phyloP scores from a whole-genome alignment of 2,797 vertebrate species.

The Macroramphosus scolopax region DNA sequence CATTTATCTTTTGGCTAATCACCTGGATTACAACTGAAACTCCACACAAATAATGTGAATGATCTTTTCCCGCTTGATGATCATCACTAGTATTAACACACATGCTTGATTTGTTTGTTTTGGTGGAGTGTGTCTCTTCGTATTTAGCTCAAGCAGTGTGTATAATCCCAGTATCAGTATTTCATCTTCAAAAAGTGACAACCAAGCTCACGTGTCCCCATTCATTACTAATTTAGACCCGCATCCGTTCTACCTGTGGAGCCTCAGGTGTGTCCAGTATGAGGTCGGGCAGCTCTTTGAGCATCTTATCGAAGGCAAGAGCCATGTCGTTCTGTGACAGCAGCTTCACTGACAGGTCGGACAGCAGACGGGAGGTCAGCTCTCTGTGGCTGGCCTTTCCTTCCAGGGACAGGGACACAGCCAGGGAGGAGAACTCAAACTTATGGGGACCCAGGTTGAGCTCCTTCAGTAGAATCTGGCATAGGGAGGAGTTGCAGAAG shows the following conservation, averaged over 20 bases:
- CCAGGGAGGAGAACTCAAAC: constrained; percentile 82
- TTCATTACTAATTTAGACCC: neutral
- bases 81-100: too few relatives aligned
- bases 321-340: constrained; percentile 80
- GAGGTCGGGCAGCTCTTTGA: constrained; percentile 85
- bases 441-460: constrained; percentile 82
- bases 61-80: too few relatives aligned
- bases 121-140: too few relatives aligned
- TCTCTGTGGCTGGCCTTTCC: constrained; percentile 89
- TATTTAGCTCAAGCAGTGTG: too few relatives aligned
- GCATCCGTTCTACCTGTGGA: constrained; percentile 76
- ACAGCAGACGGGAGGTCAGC: constrained; percentile 86
- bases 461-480: constrained; percentile 81
- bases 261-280: constrained; percentile 89
- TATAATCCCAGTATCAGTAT: too few relatives aligned
- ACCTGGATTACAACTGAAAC: too few relatives aligned
- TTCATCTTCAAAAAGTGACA: too few relatives aligned
- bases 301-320: constrained; percentile 82
- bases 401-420: constrained; percentile 83
- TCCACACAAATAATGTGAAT: too few relatives aligned
- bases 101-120: too few relatives aligned
- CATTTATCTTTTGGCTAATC: too few relatives aligned
- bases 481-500: neutral
- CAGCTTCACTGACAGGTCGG: constrained; percentile 80
- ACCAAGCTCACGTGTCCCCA: too few relatives aligned